These are phyloP conservation scores for Benitochromis conjunctus DNA, from an alignment of 2,113 vertebrate genomes.

Conservation along the genomic window DNA sequence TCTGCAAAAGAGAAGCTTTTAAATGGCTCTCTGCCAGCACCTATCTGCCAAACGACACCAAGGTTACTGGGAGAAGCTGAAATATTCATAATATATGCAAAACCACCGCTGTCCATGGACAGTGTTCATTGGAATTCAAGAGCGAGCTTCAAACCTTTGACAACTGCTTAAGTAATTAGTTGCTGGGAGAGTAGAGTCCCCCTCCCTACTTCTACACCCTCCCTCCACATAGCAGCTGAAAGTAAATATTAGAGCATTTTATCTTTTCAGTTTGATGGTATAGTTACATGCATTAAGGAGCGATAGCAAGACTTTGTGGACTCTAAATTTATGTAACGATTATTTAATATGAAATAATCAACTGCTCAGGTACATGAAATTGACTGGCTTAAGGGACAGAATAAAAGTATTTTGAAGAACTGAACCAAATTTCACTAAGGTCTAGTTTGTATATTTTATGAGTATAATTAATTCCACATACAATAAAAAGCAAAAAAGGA, in stretches of 20 bases:
- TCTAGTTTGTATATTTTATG: background rate
- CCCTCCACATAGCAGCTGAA: slow-evolving; percentile 23
- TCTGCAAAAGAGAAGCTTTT: slow-evolving; percentile 64
- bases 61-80: slow-evolving; percentile 75
- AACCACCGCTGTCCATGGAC: slow-evolving; percentile 72
- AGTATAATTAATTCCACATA: background rate
- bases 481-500: background rate
- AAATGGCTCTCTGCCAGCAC: slow-evolving; percentile 69
- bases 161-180: slow-evolving; percentile 77
- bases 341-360: slow-evolving; percentile 9
- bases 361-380: background rate
- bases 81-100: slow-evolving; percentile 82
- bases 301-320: slow-evolving; percentile 8
- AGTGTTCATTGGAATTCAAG: slow-evolving; percentile 78
- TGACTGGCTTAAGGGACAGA: background rate
- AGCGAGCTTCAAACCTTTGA: slow-evolving; percentile 75
- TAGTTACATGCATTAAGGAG: slow-evolving; percentile 48
- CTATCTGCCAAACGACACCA: slow-evolving; percentile 74
- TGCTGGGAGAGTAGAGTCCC: slow-evolving; percentile 56
- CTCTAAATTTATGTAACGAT: slow-evolving; percentile 38
- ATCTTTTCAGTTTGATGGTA: slow-evolving; percentile 57
- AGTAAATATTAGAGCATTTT: slow-evolving; percentile 66
- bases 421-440: background rate
- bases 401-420: background rate
- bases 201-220: background rate